A percentile compares a stretch with the other conserved stretches of the same genome.
These are phyloP conservation scores for Halcyon badia DNA, from an alignment of 2,797 vertebrate genomes.

Conservation along the genomic window DNA sequence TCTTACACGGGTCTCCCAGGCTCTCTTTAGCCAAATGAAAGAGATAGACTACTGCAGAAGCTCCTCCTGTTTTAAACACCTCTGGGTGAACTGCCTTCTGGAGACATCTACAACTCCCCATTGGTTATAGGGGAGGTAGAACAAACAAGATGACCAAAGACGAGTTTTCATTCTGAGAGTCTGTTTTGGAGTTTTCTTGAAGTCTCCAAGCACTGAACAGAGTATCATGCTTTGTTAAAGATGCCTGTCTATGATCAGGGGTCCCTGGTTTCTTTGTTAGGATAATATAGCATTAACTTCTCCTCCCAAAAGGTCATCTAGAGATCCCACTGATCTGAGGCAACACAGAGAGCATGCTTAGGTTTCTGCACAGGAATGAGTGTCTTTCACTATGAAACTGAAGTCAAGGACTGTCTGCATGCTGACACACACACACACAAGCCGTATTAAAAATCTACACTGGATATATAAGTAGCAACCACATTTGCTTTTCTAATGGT, in stretches of 20 bases:
- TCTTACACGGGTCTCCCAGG: not conserved
- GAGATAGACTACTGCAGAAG: not conserved
- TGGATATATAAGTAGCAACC: not conserved
- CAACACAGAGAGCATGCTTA: not conserved
- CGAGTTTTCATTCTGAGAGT: not conserved
- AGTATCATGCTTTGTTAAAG: not conserved
- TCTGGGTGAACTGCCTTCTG: not conserved
- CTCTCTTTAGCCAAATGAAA: not conserved
- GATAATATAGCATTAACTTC: not conserved
- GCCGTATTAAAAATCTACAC: not conserved
- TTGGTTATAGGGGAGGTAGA: not conserved
- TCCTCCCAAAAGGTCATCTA: not conserved
- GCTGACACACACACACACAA: not conserved
- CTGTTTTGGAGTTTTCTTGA: not conserved
- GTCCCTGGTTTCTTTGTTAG: not conserved
- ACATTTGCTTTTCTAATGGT: not conserved
- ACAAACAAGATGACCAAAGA: not conserved
- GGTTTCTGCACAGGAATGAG: not conserved
- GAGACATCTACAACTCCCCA: accelerated
- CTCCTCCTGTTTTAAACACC: not conserved
- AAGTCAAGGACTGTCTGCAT: not conserved
- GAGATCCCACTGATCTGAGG: not conserved
- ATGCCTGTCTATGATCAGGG: not conserved
- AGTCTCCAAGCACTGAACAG: not conserved
- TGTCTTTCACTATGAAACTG: not conserved